Conservation (phyloP, 2,888 invertebrate genomes). For the Entomobrya multifasciata region DNA sequence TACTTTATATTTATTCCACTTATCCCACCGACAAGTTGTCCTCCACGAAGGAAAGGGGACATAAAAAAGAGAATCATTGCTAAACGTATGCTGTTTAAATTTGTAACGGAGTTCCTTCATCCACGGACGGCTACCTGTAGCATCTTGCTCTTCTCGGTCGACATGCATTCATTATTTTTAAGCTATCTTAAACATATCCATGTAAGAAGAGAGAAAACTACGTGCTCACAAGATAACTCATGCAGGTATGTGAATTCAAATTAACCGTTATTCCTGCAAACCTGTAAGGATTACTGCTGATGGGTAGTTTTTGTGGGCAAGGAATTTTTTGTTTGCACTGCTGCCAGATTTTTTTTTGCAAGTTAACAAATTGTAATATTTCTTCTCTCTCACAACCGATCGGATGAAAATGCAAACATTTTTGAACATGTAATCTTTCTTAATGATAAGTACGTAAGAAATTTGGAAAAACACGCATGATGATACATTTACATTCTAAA, state of each 20-base stretch:
- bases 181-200: slow-evolving; percentile 6
- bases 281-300: slow-evolving; percentile 1
- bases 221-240: slow-evolving; percentile 9
- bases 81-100: slow-evolving; percentile 29
- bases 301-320: background rate
- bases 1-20: slow-evolving; percentile 1
- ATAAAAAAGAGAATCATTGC: background rate
- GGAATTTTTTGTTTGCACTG: background rate
- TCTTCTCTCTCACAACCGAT: too few species aligned
- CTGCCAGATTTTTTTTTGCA: too few species aligned
- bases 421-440: too few species aligned
- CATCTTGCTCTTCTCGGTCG: background rate
- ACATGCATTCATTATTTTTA: background rate
- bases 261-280: slow-evolving; percentile 41
- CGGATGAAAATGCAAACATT: too few species aligned
- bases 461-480: too few species aligned
- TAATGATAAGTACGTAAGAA: too few species aligned
- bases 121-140: too few species aligned
- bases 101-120: slow-evolving; percentile 57
- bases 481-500: too few species aligned
- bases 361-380: too few species aligned
- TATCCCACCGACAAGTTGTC: background rate
- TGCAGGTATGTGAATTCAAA: slow-evolving; percentile 23
- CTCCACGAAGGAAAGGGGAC: background rate
- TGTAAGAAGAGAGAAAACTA: background rate